phyloP scores from a whole-genome alignment of 2,797 vertebrate species.

The Mastacembelus armatus region DNA sequence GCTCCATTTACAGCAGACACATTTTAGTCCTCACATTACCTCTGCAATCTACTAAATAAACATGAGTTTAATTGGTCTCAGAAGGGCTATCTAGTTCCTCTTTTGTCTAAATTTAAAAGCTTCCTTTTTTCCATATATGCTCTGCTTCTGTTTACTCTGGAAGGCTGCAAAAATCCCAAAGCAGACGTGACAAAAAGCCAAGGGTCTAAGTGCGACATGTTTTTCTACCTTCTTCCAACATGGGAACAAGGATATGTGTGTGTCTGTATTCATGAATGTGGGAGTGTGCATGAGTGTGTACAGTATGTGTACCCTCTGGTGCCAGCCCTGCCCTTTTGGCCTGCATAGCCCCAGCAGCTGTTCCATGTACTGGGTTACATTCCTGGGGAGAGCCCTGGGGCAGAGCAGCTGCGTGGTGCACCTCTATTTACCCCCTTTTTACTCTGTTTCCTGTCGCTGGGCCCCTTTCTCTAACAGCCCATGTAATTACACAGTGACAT shows the following conservation, averaged over 20 bases:
- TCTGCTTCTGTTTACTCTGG: slow-evolving; percentile 18
- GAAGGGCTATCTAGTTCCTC: slow-evolving; percentile 26
- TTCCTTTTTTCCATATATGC: slow-evolving; percentile 3
- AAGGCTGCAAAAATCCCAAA: slow-evolving; percentile 15
- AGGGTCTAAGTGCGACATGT: slow-evolving; percentile 1
- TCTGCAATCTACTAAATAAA: slow-evolving; percentile 52
- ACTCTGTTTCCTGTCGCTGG: slow-evolving; percentile 59
- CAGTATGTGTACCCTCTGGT: slow-evolving; percentile 63
- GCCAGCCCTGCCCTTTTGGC: slow-evolving; percentile 69
- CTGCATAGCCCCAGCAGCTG: slow-evolving; percentile 75
- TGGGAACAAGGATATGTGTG: slow-evolving; percentile 12
- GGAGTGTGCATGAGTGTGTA: slow-evolving; percentile 32
- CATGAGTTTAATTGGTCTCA: slow-evolving; percentile 54
- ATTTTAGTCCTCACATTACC: slow-evolving; percentile 50
- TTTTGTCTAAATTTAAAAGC: slow-evolving; percentile 32
- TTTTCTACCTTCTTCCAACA: background rate
- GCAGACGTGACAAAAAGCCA: slow-evolving; percentile 17
- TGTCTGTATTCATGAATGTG: slow-evolving; percentile 20
- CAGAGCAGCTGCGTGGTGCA: slow-evolving; percentile 79
- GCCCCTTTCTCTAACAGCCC: slow-evolving; percentile 72
- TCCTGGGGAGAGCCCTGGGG: slow-evolving; percentile 82
- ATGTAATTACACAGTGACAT: slow-evolving; percentile 77
- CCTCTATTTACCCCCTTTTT: slow-evolving; percentile 55
- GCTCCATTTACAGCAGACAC: slow-evolving; percentile 42
- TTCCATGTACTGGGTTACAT: slow-evolving; percentile 73